These are phyloP conservation scores for Caenorhabditis sinica DNA, from an alignment of 2,888 invertebrate species.

Conservation along the genomic window DNA sequence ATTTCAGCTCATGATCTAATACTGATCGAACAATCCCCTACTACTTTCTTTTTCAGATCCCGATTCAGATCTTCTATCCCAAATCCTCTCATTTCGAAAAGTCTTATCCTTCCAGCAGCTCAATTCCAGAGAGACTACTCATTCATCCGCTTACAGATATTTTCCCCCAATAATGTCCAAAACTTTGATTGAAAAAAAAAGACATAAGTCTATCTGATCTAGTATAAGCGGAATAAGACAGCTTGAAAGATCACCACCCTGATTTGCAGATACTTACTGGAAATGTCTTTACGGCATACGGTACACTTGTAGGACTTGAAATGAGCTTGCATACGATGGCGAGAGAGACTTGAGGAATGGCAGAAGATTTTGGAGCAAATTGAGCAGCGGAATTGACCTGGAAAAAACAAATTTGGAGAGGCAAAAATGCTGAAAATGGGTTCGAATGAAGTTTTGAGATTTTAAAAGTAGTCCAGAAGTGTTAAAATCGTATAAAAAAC, in stretches of 20 bases:
- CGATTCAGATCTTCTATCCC: background rate
- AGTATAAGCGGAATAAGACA: background rate
- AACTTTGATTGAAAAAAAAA: slow-evolving; percentile 13
- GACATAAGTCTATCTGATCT: too few relatives aligned
- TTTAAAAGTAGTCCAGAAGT: background rate
- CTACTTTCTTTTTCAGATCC: background rate
- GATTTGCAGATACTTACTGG: slow-evolving; percentile 72
- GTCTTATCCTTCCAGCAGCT: slow-evolving; percentile 24
- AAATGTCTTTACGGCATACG: slow-evolving; percentile 79
- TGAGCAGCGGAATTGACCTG: slow-evolving; percentile 79
- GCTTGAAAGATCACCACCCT: background rate
- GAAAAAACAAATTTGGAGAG: too few relatives aligned
- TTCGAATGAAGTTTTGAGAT: background rate
- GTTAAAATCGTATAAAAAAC: too few relatives aligned
- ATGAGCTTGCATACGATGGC: slow-evolving; percentile 82
- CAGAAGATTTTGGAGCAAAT: slow-evolving; percentile 81
- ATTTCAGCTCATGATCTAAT: background rate
- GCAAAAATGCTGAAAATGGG: background rate
- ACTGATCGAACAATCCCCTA: slow-evolving; percentile 16
- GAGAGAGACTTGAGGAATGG: slow-evolving; percentile 79
- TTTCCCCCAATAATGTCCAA: background rate
- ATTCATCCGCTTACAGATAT: background rate
- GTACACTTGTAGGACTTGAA: slow-evolving; percentile 82
- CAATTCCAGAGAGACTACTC: slow-evolving; percentile 3
- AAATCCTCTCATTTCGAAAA: slow-evolving; percentile 1